Evolutionary conservation across 2,113 vertebrate genomes (phyloP).

Genomic region (Acrocephalus kingi): DNA sequence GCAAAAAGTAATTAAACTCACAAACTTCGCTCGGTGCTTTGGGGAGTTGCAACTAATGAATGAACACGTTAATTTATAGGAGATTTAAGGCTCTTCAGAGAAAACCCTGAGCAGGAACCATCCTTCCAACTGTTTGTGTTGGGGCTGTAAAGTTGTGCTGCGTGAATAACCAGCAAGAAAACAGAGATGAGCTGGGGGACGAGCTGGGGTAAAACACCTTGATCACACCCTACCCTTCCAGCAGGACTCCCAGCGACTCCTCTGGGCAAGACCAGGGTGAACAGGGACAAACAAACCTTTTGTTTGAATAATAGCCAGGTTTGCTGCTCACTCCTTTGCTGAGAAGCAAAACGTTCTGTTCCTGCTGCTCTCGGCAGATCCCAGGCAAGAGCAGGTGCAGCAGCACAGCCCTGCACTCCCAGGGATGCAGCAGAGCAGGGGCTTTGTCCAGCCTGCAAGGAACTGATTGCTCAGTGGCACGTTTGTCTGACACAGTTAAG

Average conservation of each 20-base stretch:
- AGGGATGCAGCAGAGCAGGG: neutral
- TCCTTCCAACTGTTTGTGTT: neutral
- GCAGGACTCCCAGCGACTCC: neutral
- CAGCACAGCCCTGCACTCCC: neutral
- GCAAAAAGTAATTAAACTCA: constrained; percentile 63
- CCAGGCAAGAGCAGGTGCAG: neutral
- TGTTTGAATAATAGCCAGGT: neutral
- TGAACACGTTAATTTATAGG: neutral
- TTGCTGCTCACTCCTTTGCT: neutral
- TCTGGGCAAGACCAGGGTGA: neutral
- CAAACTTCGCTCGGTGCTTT: constrained; percentile 8
- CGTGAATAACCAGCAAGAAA: neutral
- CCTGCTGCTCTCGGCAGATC: neutral
- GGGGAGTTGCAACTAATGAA: constrained; percentile 44
- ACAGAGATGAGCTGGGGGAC: neutral
- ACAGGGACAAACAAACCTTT: neutral
- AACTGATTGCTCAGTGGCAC: neutral
- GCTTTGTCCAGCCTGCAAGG: neutral
- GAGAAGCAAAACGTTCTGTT: neutral
- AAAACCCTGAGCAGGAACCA: neutral
- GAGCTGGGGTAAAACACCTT: neutral
- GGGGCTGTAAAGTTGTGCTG: neutral
- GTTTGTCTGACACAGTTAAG: neutral
- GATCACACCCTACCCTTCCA: neutral
- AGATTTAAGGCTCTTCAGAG: neutral